phyloP scores from a whole-genome alignment of 1,140 invertebrate species.

The Drosophila equinoxialis region DNA sequence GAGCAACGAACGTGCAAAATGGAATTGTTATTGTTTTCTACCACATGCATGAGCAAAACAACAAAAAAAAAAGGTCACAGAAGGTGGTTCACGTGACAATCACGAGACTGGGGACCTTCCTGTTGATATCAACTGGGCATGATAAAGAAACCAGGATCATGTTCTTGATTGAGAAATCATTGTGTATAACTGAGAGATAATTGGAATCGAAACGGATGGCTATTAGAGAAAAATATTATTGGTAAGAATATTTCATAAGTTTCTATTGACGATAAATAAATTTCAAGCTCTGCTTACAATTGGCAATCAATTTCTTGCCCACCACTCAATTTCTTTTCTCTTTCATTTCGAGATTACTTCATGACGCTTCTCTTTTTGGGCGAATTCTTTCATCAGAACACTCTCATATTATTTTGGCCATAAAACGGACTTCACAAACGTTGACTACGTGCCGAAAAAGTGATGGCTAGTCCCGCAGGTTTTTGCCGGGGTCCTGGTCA shows the following conservation, averaged over 20 bases:
- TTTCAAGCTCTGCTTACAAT: too few species aligned
- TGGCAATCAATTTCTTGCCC: too few species aligned
- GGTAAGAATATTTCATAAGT: too few species aligned
- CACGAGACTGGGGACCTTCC: background rate
- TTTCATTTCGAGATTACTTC: background rate
- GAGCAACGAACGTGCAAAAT: slow-evolving; percentile 51
- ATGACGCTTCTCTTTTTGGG: background rate
- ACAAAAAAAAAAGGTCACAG: slow-evolving; percentile 33
- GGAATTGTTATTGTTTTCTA: slow-evolving; percentile 10
- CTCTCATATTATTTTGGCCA: slow-evolving; percentile 8
- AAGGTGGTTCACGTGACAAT: slow-evolving; percentile 30
- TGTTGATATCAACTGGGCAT: background rate
- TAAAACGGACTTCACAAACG: slow-evolving; percentile 51
- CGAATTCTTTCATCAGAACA: background rate
- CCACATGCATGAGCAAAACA: background rate
- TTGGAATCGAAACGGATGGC: too few species aligned
- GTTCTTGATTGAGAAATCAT: background rate
- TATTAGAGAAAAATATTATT: too few species aligned
- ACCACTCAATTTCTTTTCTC: background rate
- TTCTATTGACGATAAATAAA: too few species aligned
- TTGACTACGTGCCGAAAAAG: slow-evolving; percentile 60
- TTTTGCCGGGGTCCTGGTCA: slow-evolving; percentile 43
- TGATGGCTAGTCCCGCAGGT: slow-evolving; percentile 24
- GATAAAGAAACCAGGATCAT: background rate
- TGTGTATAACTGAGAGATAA: too few species aligned